Evolutionary conservation across 2,888 invertebrate species (phyloP).

Genomic region (Abrostola triplasia): DNA sequence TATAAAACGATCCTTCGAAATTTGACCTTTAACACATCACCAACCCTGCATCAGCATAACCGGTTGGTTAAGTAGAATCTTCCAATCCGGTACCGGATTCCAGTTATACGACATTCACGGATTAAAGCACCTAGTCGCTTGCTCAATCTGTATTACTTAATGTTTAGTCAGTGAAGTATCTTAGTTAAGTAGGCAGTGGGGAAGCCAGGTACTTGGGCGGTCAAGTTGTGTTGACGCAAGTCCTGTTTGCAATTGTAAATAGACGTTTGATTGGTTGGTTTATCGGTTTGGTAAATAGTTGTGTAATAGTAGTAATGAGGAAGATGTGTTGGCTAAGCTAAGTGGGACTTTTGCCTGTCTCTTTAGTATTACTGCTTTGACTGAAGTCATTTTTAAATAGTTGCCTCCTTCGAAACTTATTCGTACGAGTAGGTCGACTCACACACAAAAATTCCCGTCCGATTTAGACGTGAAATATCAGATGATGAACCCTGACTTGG

Average conservation of each 20-base stretch:
- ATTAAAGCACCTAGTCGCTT: slow-evolving; percentile 24
- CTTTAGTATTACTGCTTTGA: too few relatives aligned
- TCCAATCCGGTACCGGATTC: slow-evolving; percentile 45
- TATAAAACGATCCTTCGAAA: slow-evolving; percentile 9
- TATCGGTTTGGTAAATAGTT: not conserved
- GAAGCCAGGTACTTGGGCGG: slow-evolving; percentile 25
- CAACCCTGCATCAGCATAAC: slow-evolving; percentile 62
- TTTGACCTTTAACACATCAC: slow-evolving; percentile 57
- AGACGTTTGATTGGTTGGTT: slow-evolving; percentile 7
- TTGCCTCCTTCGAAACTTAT: too few relatives aligned
- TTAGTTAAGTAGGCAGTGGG: slow-evolving; percentile 29
- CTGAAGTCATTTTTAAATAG: too few relatives aligned
- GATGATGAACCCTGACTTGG: too few relatives aligned
- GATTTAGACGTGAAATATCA: too few relatives aligned
- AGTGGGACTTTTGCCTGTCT: not conserved
- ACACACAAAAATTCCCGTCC: too few relatives aligned
- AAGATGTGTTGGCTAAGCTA: not conserved
- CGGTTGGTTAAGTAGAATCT: slow-evolving; percentile 55
- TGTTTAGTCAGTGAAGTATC: slow-evolving; percentile 34
- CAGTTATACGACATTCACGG: slow-evolving; percentile 33
- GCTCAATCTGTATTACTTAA: slow-evolving; percentile 28
- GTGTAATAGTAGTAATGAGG: not conserved
- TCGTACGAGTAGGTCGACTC: too few relatives aligned
- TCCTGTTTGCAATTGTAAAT: slow-evolving; percentile 18
- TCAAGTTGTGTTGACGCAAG: slow-evolving; percentile 15